These are phyloP conservation scores for Cotesia chilonis DNA, from an alignment of 1,140 invertebrate genomes.

Conservation along the genomic window DNA sequence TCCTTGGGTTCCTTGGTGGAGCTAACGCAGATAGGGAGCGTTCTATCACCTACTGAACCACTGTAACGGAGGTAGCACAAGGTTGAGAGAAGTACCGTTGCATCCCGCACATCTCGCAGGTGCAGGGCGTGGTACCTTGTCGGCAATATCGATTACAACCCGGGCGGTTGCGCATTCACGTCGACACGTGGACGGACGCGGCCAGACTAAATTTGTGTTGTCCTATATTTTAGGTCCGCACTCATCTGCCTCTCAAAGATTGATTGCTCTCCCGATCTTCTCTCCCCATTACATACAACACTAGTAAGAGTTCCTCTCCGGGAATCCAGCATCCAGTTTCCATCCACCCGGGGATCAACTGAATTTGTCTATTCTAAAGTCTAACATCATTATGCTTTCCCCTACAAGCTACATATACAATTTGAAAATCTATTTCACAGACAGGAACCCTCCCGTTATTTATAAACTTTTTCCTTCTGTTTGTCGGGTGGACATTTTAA, in stretches of 20 bases:
- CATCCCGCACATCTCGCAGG: constrained; percentile 64
- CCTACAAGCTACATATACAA: too few relatives aligned
- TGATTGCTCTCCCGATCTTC: constrained; percentile 58
- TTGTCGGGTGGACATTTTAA: too few relatives aligned
- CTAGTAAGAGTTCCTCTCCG: background rate
- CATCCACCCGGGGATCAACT: too few relatives aligned
- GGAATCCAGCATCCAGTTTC: background rate
- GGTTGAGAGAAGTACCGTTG: constrained; percentile 41
- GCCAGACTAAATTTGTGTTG: constrained; percentile 64
- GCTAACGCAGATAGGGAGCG: too few relatives aligned
- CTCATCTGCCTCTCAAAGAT: constrained; percentile 66
- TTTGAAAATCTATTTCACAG: too few relatives aligned
- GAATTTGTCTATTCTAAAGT: too few relatives aligned
- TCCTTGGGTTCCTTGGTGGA: background rate
- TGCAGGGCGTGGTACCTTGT: constrained; percentile 66
- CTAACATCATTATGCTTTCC: too few relatives aligned
- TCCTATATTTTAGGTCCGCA: constrained; percentile 65
- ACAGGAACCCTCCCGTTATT: too few relatives aligned
- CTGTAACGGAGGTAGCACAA: background rate
- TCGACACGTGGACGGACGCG: constrained; percentile 62
- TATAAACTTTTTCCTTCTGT: too few relatives aligned
- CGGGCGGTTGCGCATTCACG: constrained; percentile 65
- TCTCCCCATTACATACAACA: constrained; percentile 12
- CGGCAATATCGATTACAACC: constrained; percentile 66
- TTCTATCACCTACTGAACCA: background rate